Evolutionary conservation across 2,113 vertebrate genomes (phyloP).

Genomic region (Falco punctatus): DNA sequence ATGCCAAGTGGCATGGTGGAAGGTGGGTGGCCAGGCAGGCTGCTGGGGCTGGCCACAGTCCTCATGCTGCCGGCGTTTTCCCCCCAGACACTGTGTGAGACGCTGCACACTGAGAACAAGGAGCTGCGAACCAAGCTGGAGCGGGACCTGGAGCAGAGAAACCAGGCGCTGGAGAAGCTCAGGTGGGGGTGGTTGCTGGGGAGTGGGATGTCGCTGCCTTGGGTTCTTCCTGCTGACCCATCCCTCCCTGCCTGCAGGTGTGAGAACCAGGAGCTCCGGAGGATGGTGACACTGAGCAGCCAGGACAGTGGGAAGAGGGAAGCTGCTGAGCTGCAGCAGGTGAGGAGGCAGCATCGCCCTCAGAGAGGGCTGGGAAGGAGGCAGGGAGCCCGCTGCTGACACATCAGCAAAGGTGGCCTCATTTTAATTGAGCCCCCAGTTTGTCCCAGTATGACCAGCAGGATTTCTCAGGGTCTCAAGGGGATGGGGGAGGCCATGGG

Average conservation of each 20-base stretch:
- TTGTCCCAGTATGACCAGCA: neutral
- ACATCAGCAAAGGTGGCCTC: neutral
- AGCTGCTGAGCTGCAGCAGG: slow-evolving; percentile 83
- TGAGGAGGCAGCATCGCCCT: slow-evolving; percentile 23
- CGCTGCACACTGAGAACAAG: slow-evolving; percentile 92
- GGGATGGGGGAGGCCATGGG: neutral
- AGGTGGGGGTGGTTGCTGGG: slow-evolving; percentile 72
- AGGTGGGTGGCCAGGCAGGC: neutral
- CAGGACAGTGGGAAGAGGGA: slow-evolving; percentile 73
- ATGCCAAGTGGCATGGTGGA: neutral
- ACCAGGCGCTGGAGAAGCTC: slow-evolving; percentile 89
- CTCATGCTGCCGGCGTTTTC: neutral
- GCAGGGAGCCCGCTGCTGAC: neutral
- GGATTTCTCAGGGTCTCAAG: neutral
- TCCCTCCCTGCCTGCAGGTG: slow-evolving; percentile 73
- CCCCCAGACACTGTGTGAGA: slow-evolving; percentile 90
- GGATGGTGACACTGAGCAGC: slow-evolving; percentile 80
- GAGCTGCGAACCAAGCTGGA: slow-evolving; percentile 94
- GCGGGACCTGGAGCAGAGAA: slow-evolving; percentile 91
- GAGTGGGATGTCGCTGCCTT: neutral
- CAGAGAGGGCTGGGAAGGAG: neutral
- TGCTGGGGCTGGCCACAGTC: neutral
- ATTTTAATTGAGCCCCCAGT: neutral
- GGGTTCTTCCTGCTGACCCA: neutral
- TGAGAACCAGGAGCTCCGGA: slow-evolving; percentile 93